Base-by-base conservation (phyloP, 1,140 invertebrate species). In the Adoxophyes honmai region DNA sequence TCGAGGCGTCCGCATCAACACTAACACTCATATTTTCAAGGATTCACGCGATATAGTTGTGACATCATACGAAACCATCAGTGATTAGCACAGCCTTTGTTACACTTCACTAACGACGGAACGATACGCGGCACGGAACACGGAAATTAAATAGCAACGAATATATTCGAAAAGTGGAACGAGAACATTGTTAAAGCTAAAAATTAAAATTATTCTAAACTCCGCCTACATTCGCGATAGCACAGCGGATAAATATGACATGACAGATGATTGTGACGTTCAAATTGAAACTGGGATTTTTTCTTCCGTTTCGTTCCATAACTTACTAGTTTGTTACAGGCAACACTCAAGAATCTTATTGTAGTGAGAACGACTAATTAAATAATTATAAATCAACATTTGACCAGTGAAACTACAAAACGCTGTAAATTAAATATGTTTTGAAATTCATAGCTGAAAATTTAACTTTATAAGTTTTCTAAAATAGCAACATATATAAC, bases 11-110 rank as follows among this genome's bases (percentile, higher is more conserved):
- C 42, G 56, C 66, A 74, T 87, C 80, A 38, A 88, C 81, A 76
- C 79, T 86, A 62, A 86, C 82, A 86, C 86, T 88, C 88, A 89
- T 89, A 66, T 78, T 85, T 84, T 83, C 78, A 88, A 83, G 81
- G 81, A 80, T 85, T 71, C 68, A 64, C 61, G 59, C 63, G 72
- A 39, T 74, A 78, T 75, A 75, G 73, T 57, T 68, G 68, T 89
- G 86, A 89, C 87, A 88, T 89, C 88, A 88, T 88, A 86, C 81
- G 73, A 82, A 81, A 73, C 67, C 61, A 73, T 68, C 44, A 34
- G 54, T 33, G 37, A 55, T 52, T 60, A 37, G 48, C 62, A 71
- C 55, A 73, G 64, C 67, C 75, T 78, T 79, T 77, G 72, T 78
- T 68, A 73, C 77, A 80, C 76, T 69, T 68, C 59, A 62, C 59